These are phyloP conservation scores for Tachysurus vachellii DNA, from an alignment of 2,113 vertebrate species.

Conservation along the genomic window DNA sequence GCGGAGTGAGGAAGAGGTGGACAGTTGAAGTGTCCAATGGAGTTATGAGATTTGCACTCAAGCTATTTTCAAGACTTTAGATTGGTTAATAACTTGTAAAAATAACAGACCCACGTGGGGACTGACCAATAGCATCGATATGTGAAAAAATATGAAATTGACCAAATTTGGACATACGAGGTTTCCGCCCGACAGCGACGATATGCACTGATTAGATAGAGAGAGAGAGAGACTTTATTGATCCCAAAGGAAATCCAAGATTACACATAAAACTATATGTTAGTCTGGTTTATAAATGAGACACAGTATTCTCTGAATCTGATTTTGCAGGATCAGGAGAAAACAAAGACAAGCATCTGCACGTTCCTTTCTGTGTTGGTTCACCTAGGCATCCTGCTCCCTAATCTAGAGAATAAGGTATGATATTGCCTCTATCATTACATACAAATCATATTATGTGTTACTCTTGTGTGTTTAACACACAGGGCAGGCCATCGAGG, in stretches of 20 bases:
- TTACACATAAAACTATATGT: neutral
- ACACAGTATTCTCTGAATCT: neutral
- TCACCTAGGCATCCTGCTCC: conserved; percentile 81
- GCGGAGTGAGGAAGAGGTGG: too few species aligned
- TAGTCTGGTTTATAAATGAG: neutral
- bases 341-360: conserved; percentile 88
- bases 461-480: neutral
- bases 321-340: conserved; percentile 82
- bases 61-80: too few species aligned
- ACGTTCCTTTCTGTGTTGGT: conserved; percentile 89
- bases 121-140: too few species aligned
- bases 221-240: too few species aligned
- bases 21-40: too few species aligned
- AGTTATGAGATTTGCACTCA: too few species aligned
- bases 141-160: too few species aligned
- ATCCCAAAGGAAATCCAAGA: neutral
- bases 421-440: neutral
- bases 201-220: too few species aligned
- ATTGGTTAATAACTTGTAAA: too few species aligned
- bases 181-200: too few species aligned
- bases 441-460: neutral
- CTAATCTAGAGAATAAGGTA: conserved; percentile 80
- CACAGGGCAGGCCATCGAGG: neutral
- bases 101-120: too few species aligned
- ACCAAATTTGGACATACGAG: too few species aligned